Base-by-base conservation (phyloP, 1,140 invertebrate genomes). In the Saccostrea cuccullata region DNA sequence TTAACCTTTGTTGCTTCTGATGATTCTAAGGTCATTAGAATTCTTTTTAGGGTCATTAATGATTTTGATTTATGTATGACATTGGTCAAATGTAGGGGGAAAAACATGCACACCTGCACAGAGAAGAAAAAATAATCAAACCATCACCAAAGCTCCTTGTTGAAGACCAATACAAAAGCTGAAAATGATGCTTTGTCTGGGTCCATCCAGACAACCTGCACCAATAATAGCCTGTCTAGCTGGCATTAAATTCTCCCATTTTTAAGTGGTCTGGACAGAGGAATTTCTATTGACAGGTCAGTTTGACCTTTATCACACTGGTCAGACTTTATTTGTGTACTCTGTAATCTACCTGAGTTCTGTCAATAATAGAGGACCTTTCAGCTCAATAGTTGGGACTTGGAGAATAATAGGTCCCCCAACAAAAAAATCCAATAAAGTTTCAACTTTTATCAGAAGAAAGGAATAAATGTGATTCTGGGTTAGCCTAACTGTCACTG, bases 281-380 rank as follows among this genome's bases (percentile, higher is more conserved):
- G 70, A 77, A 77, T 77, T 64, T 67, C 60, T 77, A 77, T 77
- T 13, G 70, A 30, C 23, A 77, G 70, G 70, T 77, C 70, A 36
- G 70, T 13, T 26, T 77, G 70, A 77, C 70, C 70, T 30, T 30
- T 77, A 77, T 36, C 70, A n/a, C 20, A 5, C 47, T 47, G 47
- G 47, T 67, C 23, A 20, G 23, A 8, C 23, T 30, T 73, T 73
- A 73, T 26, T 73, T 73, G 70, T 77, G 70, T 77, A 77, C 70
- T 30, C 11, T 36, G 26, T 77, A 77, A 26, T 36, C 26, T 77
- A 77, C 26, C 70, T 15, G 12, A 36, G 26, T 13, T 15, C 23
- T 9, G 67, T 73, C 67, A 73, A 15, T 67, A 73, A 30, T 73
- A 13, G 13, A 11, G 67, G 30, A 9, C 60, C 60, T 67, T 20